These are phyloP conservation scores for Myripristis jacobus DNA, from an alignment of 2,797 vertebrate species.

Conservation along the genomic window DNA sequence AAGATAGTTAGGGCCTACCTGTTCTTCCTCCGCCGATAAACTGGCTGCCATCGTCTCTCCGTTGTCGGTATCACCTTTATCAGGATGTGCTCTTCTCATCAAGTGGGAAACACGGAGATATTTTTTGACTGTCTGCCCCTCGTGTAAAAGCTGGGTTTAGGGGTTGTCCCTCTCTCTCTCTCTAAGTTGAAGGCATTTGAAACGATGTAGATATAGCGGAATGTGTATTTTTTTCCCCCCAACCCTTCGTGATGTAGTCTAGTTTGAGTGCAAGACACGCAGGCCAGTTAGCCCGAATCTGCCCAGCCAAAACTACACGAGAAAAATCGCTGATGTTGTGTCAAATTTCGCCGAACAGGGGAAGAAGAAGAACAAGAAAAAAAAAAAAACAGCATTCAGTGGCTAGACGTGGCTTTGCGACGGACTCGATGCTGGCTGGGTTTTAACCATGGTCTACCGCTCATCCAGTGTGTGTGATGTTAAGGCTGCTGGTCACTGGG, in stretches of 20 bases:
- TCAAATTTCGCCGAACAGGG: constrained; percentile 58
- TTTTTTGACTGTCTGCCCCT: constrained; percentile 48
- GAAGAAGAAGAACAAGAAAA: constrained; percentile 19
- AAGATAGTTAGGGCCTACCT: constrained; percentile 83
- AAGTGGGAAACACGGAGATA: constrained; percentile 49
- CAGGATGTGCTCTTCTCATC: constrained; percentile 62
- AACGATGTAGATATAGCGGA: constrained; percentile 27
- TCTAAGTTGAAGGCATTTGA: constrained; percentile 59
- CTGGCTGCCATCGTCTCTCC: constrained; percentile 88
- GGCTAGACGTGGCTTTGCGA: constrained; percentile 41
- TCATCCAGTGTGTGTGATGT: constrained; percentile 27
- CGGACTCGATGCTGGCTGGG: constrained; percentile 36
- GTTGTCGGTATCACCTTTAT: constrained; percentile 52
- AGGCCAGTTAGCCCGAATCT: constrained; percentile 42
- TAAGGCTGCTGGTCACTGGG: constrained; percentile 39
- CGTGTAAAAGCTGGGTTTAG: constrained; percentile 48
- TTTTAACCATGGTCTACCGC: constrained; percentile 44
- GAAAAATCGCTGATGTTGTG: constrained; percentile 41
- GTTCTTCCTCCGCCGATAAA: constrained; percentile 93
- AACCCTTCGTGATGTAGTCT: background rate
- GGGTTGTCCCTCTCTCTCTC: constrained; percentile 52
- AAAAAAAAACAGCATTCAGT: constrained; percentile 9
- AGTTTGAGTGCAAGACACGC: constrained; percentile 26
- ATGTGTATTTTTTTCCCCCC: constrained; percentile 1
- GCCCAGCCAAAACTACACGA: constrained; percentile 31